Conservation (phyloP, 2,888 invertebrate genomes). For the Drosophila paramelanica region DNA sequence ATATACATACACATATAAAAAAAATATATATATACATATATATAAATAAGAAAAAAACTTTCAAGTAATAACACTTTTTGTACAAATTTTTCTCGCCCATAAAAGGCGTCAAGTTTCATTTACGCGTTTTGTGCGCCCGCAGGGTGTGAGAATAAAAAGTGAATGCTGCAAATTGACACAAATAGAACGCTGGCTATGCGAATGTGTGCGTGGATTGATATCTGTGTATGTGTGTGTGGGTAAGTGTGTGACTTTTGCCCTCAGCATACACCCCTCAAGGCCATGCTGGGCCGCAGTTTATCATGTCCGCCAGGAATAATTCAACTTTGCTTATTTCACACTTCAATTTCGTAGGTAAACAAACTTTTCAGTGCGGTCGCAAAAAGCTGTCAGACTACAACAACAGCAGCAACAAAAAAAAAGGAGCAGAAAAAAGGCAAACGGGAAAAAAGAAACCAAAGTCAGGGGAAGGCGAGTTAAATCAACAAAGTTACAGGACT, state of each 20-base stretch:
- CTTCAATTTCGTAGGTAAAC: slow-evolving; percentile 82
- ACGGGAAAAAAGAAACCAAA: slow-evolving; percentile 42
- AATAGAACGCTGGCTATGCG: slow-evolving; percentile 60
- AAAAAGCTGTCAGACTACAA: slow-evolving; percentile 13
- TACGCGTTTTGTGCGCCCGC: slow-evolving; percentile 19
- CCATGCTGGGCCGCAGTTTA: slow-evolving; percentile 69
- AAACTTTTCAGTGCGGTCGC: slow-evolving; percentile 61
- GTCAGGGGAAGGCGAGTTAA: slow-evolving; percentile 56
- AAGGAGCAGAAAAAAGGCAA: slow-evolving; percentile 20
- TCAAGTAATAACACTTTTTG: slow-evolving; percentile 53
- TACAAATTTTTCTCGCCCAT: slow-evolving; percentile 2
- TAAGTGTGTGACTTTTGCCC: slow-evolving; percentile 12
- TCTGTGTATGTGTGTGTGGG: background rate
- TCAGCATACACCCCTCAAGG: slow-evolving; percentile 16
- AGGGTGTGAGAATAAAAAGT: slow-evolving; percentile 38
- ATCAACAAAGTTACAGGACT: slow-evolving; percentile 60
- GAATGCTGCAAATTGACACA: slow-evolving; percentile 71
- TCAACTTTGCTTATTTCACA: slow-evolving; percentile 83
- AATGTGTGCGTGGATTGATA: slow-evolving; percentile 1
- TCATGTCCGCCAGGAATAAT: slow-evolving; percentile 83
- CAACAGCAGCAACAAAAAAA: background rate
- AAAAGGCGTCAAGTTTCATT: slow-evolving; percentile 42
- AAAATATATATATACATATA: too few species aligned
- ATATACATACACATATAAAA: too few species aligned
- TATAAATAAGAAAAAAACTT: background rate